Percentiles rank a stretch among this genome's conserved stretches.
Conservation (phyloP, 2,888 invertebrate genomes). For the Apotomis turbidana region DNA sequence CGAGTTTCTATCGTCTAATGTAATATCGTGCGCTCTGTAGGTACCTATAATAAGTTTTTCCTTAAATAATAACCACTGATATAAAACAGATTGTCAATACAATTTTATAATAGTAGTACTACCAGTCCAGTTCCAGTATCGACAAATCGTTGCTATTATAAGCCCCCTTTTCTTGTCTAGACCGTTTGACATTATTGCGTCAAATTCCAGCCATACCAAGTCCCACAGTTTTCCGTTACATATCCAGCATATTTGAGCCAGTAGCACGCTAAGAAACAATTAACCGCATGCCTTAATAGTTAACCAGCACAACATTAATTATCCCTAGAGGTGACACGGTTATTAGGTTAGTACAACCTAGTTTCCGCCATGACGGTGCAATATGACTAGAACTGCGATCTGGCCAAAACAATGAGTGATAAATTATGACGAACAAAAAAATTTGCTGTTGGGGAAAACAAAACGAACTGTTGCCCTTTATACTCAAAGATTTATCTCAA, state of each 20-base stretch:
- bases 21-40: no score
- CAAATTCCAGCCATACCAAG: no score
- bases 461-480: neutral
- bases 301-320: slow-evolving; percentile 15
- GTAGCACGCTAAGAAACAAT: slow-evolving; percentile 8
- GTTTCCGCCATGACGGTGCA: no score
- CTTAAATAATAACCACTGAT: no score
- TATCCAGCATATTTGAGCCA: slow-evolving; percentile 3
- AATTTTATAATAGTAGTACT: no score
- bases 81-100: no score
- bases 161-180: no score
- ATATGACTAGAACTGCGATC: neutral
- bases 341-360: neutral
- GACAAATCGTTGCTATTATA: no score
- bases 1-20: no score
- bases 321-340: slow-evolving; percentile 19
- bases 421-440: neutral
- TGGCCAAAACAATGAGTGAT: neutral
- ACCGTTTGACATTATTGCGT: no score
- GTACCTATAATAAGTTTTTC: no score
- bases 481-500: neutral
- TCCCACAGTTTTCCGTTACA: neutral
- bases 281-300: slow-evolving; percentile 7
- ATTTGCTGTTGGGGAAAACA: neutral
- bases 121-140: no score